Evolutionary conservation across 2,797 vertebrate species (phyloP), one percentile per base, ranked within the genome.

Genomic region (Micromesistius poutassou): DNA sequence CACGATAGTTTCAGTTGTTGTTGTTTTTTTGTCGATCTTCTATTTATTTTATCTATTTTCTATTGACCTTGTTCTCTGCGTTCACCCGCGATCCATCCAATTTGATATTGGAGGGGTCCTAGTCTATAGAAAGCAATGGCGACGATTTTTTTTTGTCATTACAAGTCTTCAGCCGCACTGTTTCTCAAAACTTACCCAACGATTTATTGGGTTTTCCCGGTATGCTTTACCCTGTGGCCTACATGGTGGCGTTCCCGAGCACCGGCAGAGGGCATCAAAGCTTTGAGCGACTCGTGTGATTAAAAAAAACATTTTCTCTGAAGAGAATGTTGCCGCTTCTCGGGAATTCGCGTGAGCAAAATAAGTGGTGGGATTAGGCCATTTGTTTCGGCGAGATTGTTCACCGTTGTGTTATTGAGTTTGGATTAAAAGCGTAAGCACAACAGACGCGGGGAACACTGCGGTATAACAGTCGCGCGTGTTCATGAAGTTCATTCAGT

Each of bases 231-330:
- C 50, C 19, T 50, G 42, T 5, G 33, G 33, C 33, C 33, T 35
- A 22, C 19, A 55, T 22, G 19, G 10, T 55, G 46, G 46, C 46
- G 46, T 55, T 22, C 46, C 46, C 46, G 19, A 14, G 46, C 19
- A 55, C 46, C 46, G 46, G 89, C 83, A 94, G 93, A 93, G 91
- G 93, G 92, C 89, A 72, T 81, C 83, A 84, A 40, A 5, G 70
- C 80, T 81, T 46, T 84, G 77, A 62, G n/a, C 33, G 33, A 6
- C 5, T 35, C 33, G 33, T 19, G 12, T 25, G n/a, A 66, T 66
- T 4, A 66, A 19, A 19, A 7, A 22, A 8, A 25, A n/a, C n/a
- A n/a, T n/a, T 66, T 14, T 19, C 16, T 19, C 55, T 35, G 6
- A 35, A 35, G 55, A 66, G 55, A 66, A 66, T 66, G 12, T 70